Base-by-base conservation (phyloP, 1,140 invertebrate species). In the Drosophila burlai region DNA sequence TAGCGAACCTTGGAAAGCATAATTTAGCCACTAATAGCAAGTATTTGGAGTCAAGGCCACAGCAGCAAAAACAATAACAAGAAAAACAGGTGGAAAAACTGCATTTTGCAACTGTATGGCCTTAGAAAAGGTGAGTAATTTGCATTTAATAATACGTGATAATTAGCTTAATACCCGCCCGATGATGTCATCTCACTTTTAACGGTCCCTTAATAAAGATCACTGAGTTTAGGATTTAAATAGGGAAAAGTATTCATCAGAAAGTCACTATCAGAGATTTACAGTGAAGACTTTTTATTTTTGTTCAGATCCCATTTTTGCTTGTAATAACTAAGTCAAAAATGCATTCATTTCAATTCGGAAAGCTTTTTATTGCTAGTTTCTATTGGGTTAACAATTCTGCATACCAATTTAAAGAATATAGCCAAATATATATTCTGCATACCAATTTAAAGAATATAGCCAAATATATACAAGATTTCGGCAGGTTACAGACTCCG, bases 121-220 rank as follows among this genome's bases (percentile, higher is more conserved):
- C 52, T 67, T 38, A 68, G n/a, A 67, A 63, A 57, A 68, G n/a
- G 67, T 71, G 67, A 71, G 40, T 71, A 71, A 68, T 57, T 55
- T 26, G 13, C 40, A 47, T 34, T 29, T 46, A 46, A 67, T 55
- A 24, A 47, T 55, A 63, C 58, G 16, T 40, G 47, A 38, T 26
- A 45, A 29, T 67, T 47, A 38, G n/a, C 26, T 15, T 54, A 38
- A 34, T 62, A 11, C 3, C 15, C 29, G 7, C 5, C 40, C 34
- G 34, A 54, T 71, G 67, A 71, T 68, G 40, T 71, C 67, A 71
- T 24, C 40, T 13, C 16, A 40, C 15, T n/a, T 18, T 38, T 1
- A 61, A 8, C 15, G 13, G 8, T 34, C 8, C n/a, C 15, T 65
- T n/a, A 5, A 21, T 6, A 29, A 15, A 62, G 11, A 8, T 26